Percentiles rank a stretch among this genome's conserved stretches.
These are phyloP conservation scores for Anolis apletophallus DNA, from an alignment of 2,797 vertebrate species.

Conservation along the genomic window DNA sequence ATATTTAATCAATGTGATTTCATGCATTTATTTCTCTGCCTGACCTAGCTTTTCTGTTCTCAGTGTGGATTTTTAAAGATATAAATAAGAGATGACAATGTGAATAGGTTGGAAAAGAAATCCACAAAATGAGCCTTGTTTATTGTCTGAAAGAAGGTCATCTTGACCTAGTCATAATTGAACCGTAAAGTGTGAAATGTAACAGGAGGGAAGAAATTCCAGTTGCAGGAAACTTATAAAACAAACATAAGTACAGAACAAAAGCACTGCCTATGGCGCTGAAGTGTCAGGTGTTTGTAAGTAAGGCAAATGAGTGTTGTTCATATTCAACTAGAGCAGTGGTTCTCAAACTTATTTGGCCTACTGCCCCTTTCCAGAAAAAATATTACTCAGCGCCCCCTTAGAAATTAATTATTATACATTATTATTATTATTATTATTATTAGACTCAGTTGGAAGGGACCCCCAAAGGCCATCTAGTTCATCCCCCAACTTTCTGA, in stretches of 20 bases:
- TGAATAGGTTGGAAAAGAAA: slow-evolving; percentile 18
- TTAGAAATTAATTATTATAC: too few species aligned
- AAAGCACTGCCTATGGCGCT: neutral
- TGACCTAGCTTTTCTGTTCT: slow-evolving; percentile 1
- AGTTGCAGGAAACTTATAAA: slow-evolving; percentile 9
- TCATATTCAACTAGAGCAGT: neutral
- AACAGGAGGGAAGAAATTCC: slow-evolving; percentile 22
- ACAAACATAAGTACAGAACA: slow-evolving; percentile 20
- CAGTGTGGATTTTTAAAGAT: slow-evolving; percentile 17
- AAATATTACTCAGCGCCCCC: too few species aligned
- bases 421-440: too few species aligned
- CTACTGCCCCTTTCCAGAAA: too few species aligned
- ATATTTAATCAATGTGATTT: slow-evolving; percentile 24
- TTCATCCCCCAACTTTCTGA: too few species aligned
- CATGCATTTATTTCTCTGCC: neutral
- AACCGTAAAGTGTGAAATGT: slow-evolving; percentile 35
- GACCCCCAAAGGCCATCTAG: too few species aligned
- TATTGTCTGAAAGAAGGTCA: slow-evolving; percentile 33
- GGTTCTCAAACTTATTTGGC: too few species aligned
- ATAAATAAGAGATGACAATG: slow-evolving; percentile 26
- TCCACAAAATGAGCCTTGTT: slow-evolving; percentile 13
- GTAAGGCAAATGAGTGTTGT: neutral
- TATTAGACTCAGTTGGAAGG: too few species aligned
- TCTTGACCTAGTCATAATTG: slow-evolving; percentile 35
- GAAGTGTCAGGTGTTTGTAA: neutral